Evolutionary conservation across 37 sponge, comb jelly and placozoan genomes (phyloP).

Genomic region (Agelas oroides): DNA sequence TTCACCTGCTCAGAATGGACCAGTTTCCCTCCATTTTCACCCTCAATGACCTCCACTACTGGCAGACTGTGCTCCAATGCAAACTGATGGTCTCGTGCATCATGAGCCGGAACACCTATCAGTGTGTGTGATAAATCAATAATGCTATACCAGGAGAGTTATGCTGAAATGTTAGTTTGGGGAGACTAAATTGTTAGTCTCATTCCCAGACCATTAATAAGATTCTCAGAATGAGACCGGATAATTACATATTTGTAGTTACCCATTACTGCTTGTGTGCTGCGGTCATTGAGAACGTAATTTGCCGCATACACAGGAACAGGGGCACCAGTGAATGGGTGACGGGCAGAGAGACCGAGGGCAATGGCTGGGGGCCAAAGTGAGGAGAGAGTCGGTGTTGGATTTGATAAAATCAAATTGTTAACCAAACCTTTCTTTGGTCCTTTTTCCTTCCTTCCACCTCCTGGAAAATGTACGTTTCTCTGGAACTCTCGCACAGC

Average conservation of each 20-base stretch:
- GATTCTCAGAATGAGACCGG: no score
- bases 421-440: no score
- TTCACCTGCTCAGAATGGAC: slow-evolving; percentile 39
- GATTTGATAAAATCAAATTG: not conserved
- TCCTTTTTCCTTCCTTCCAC: no score
- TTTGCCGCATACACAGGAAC: slow-evolving; percentile 76
- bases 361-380: slow-evolving; percentile 51
- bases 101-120: slow-evolving; percentile 78
- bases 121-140: not conserved
- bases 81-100: slow-evolving; percentile 76
- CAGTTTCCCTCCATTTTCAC: not conserved
- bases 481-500: no score
- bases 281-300: slow-evolving; percentile 75
- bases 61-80: slow-evolving; percentile 53
- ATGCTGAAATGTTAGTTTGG: no score
- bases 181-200: no score
- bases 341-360: slow-evolving; percentile 51
- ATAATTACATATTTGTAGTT: no score
- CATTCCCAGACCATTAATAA: no score
- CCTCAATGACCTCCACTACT: slow-evolving; percentile 31
- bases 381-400: no score
- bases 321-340: slow-evolving; percentile 67
- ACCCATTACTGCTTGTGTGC: slow-evolving; percentile 82
- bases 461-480: no score
- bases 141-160: no score